Evolutionary conservation across 2,888 invertebrate species (phyloP).

Genomic region (Drosophila subsilvestris): DNA sequence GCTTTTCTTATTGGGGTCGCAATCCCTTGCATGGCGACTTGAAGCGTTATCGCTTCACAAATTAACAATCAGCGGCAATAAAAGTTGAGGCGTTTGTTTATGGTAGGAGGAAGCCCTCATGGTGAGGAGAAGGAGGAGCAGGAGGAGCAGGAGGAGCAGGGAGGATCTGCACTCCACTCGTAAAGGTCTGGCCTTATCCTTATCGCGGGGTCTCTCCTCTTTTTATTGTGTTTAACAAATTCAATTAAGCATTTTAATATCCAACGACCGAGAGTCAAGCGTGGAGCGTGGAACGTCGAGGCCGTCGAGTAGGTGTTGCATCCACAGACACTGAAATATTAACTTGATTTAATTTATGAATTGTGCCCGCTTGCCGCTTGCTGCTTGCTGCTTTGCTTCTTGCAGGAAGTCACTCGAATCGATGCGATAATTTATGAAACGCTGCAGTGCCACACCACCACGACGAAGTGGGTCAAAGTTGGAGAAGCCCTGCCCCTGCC

Average conservation of each 20-base stretch:
- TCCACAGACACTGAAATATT: conserved; percentile 76
- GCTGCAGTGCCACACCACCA: conserved; percentile 1
- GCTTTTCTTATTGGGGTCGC: conserved; percentile 65
- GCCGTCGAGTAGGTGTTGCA: conserved; percentile 62
- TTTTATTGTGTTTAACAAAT: conserved; percentile 69
- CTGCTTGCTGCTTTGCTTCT: conserved; percentile 23
- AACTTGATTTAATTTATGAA: conserved; percentile 79
- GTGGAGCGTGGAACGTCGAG: background rate
- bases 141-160: too few relatives aligned
- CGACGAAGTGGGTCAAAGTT: conserved; percentile 43
- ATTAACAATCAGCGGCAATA: conserved; percentile 82
- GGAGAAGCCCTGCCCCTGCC: background rate
- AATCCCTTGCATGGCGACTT: conserved; percentile 24
- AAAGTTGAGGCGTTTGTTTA: conserved; percentile 79
- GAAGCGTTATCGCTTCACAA: conserved; percentile 81
- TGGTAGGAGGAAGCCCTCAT: conserved; percentile 38
- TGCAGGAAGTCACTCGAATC: conserved; percentile 43
- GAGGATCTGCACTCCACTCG: conserved; percentile 26
- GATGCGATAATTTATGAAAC: conserved; percentile 40
- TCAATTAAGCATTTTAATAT: conserved; percentile 80
- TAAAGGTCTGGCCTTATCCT: conserved; percentile 39
- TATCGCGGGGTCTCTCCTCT: conserved; percentile 52
- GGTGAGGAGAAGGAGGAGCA: background rate
- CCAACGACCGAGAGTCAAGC: conserved; percentile 46
- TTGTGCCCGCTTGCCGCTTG: conserved; percentile 34